Evolutionary conservation across 2,797 vertebrate species (phyloP).

Genomic region (Pampus argenteus): DNA sequence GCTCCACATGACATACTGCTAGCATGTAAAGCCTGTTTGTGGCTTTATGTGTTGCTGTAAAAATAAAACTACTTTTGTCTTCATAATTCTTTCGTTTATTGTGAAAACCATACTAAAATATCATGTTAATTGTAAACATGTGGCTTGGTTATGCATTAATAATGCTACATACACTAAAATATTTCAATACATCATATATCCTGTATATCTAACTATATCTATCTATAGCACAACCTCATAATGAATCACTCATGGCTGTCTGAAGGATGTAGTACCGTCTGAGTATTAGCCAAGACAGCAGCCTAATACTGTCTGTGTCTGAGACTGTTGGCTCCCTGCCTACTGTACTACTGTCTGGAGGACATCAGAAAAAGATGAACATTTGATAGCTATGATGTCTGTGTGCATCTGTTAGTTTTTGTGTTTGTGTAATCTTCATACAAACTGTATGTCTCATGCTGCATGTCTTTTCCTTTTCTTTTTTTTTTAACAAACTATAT

Average conservation of each 20-base stretch:
- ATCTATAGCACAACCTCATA: constrained; percentile 23
- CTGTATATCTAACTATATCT: background rate
- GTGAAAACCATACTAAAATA: background rate
- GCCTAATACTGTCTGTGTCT: constrained; percentile 64
- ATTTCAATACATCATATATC: background rate
- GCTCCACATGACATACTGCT: background rate
- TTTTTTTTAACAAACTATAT: background rate
- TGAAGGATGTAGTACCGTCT: constrained; percentile 61
- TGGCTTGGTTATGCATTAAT: constrained; percentile 11
- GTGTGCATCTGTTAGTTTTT: constrained; percentile 2
- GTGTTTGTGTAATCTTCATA: constrained; percentile 1
- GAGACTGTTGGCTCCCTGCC: constrained; percentile 62
- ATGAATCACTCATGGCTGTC: constrained; percentile 66
- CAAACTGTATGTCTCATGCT: constrained; percentile 6
- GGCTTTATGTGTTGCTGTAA: too few relatives aligned
- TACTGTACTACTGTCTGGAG: constrained; percentile 42
- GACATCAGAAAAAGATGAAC: constrained; percentile 13
- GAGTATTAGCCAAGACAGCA: constrained; percentile 54
- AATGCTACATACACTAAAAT: background rate
- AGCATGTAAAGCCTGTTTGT: too few relatives aligned
- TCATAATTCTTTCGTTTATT: background rate
- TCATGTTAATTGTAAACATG: constrained; percentile 11
- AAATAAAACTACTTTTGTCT: too few relatives aligned
- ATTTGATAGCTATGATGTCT: constrained; percentile 16
- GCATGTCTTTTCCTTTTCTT: constrained; percentile 5